Percentiles rank a stretch among this genome's conserved stretches.
phyloP scores from a whole-genome alignment of 2,797 vertebrate genomes.

The Pipistrellus pipistrellus region DNA sequence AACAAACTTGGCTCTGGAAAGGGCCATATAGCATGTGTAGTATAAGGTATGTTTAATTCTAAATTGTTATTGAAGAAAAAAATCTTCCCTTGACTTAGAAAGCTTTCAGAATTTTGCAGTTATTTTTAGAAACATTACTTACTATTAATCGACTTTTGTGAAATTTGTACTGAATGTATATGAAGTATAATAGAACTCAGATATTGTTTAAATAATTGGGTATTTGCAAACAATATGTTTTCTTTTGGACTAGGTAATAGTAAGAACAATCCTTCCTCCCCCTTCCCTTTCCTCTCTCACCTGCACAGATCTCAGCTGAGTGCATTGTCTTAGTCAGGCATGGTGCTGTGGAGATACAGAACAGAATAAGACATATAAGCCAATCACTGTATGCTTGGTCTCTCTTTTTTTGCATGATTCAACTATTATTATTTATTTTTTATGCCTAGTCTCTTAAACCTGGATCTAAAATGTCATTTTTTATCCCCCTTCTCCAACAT shows the following conservation, averaged over 20 bases:
- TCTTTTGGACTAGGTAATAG: neutral
- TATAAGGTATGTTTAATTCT: neutral
- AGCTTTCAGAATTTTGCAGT: neutral
- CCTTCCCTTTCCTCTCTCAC: too few species aligned
- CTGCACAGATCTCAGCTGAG: neutral
- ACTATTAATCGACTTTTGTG: neutral
- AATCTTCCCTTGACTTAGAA: conserved; percentile 34
- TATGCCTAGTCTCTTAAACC: neutral
- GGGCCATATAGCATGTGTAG: neutral
- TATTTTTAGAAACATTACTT: conserved; percentile 14
- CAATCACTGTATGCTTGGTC: neutral
- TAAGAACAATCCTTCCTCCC: too few species aligned
- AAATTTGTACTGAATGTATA: neutral
- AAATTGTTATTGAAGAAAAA: neutral
- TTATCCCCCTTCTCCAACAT: neutral
- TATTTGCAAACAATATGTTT: neutral
- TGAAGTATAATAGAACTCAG: neutral
- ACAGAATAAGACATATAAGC: neutral
- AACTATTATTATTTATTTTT: too few species aligned
- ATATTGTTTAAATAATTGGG: neutral
- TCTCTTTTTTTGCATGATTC: neutral
- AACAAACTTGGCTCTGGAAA: conserved; percentile 2
- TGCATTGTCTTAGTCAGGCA: neutral
- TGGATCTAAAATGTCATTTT: neutral
- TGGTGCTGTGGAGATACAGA: neutral